A percentile compares a stretch with the other conserved stretches of the same genome.
Conservation (phyloP, 2,888 invertebrate species). For the Ypsolopha scabrella region DNA sequence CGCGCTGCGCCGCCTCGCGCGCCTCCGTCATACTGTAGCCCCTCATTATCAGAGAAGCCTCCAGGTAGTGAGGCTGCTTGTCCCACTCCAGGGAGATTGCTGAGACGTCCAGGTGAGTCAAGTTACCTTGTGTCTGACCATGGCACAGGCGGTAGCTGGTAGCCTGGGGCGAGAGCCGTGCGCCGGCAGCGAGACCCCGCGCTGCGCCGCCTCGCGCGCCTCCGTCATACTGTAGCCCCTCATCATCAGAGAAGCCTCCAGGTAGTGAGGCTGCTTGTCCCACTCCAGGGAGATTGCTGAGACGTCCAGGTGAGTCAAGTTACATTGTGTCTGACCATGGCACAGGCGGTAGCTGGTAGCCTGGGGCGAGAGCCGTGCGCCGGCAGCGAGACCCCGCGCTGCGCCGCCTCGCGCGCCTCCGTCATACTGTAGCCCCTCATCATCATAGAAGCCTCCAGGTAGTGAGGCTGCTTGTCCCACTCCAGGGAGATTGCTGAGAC, state of each 20-base stretch:
- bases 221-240: conserved; percentile 72
- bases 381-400: conserved; percentile 15
- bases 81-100: conserved; percentile 72
- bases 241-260: conserved; percentile 92
- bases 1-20: conserved; percentile 28
- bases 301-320: conserved; percentile 8
- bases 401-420: conserved; percentile 59
- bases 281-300: conserved; percentile 70
- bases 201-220: conserved; percentile 38
- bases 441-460: conserved; percentile 89
- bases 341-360: conserved; percentile 65
- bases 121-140: conserved; percentile 28
- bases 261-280: conserved; percentile 69
- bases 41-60: conserved; percentile 93
- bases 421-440: conserved; percentile 76
- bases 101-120: conserved; percentile 24
- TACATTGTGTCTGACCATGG: conserved; percentile 63
- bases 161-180: conserved; percentile 52
- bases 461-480: conserved; percentile 71
- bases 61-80: conserved; percentile 71
- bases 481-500: conserved; percentile 66
- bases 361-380: conserved; percentile 46
- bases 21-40: conserved; percentile 69
- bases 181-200: conserved; percentile 17
- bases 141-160: conserved; percentile 64